Conservation (phyloP, 2,113 vertebrate species). For the Microcebus jonahi region DNA sequence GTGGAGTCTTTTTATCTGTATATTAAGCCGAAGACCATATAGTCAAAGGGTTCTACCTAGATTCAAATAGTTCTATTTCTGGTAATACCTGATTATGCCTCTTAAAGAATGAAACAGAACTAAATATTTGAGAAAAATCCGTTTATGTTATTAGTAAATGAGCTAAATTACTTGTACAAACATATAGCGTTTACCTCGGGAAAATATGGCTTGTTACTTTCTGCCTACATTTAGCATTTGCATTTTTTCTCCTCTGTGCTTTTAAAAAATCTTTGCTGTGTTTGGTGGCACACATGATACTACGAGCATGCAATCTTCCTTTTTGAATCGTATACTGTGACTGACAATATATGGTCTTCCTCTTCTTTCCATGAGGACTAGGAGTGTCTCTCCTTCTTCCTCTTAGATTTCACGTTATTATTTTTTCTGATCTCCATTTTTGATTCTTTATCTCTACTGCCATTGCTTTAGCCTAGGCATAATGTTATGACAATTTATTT, state of each 20-base stretch:
- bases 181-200: not conserved
- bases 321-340: too few relatives aligned
- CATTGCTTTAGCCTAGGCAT: not conserved
- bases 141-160: not conserved
- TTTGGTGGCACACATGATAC: accelerated
- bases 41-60: not conserved
- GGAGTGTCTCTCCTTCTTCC: not conserved
- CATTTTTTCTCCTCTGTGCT: not conserved
- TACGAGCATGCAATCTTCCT: accelerated
- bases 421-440: not conserved
- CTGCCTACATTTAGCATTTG: not conserved
- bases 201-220: accelerated
- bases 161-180: not conserved
- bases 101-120: not conserved
- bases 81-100: not conserved
- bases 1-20: accelerated
- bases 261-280: not conserved
- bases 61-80: not conserved
- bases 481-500: not conserved
- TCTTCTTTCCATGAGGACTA: not conserved
- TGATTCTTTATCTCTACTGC: not conserved
- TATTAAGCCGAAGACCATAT: accelerated
- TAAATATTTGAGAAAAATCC: not conserved
- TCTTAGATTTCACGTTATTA: not conserved
- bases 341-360: accelerated